Base-by-base conservation (phyloP, 2,797 vertebrate genomes). In the Protosalanx chinensis region DNA sequence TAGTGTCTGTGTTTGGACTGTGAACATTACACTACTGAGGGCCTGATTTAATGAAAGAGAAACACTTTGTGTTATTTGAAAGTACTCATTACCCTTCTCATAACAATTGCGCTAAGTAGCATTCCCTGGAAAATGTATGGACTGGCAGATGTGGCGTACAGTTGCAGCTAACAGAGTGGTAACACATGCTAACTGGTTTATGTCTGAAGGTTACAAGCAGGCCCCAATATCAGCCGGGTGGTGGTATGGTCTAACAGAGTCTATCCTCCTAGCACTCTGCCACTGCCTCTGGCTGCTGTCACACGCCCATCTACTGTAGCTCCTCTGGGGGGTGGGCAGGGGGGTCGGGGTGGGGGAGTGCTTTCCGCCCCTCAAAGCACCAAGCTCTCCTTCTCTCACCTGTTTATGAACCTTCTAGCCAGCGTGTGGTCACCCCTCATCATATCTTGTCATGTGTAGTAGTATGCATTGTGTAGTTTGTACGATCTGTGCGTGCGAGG, bases 191-290 rank as follows among this genome's bases (percentile, higher is more conserved):
- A 49, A 81, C 76, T 92, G 93, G 80, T 98, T 97, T 98, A 91
- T 98, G 94, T 98, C 96, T 96, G 90, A 98, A 98, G 97, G 96
- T 98, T 91, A 92, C 95, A 92, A 93, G 94, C 96, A 97, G 94
- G 93, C 93, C 94, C 94, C 94, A 95, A 86, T 97, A 93, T 94
- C 96, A 91, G 82, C 95, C 93, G 92, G 92, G 95, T 93, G 94
- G 92, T 94, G 95, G 95, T 97, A 95, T 96, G 95, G 95, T 93
- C 91, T 78, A 93, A 90, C 91, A 88, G 84, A 88, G 89, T 93
- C 93, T 87, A 1, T 46, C 41, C 92, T 91, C 89, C 85, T 56
- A 86, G 85, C 90, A 90, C 91, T 73, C 90, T 91, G 87, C 86
- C 79, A 86, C 88, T 93, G 93, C 94, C 95, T 91, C 92, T 95